These are phyloP conservation scores for Drosophila melanica DNA, from an alignment of 1,140 invertebrate genomes.

Conservation along the genomic window DNA sequence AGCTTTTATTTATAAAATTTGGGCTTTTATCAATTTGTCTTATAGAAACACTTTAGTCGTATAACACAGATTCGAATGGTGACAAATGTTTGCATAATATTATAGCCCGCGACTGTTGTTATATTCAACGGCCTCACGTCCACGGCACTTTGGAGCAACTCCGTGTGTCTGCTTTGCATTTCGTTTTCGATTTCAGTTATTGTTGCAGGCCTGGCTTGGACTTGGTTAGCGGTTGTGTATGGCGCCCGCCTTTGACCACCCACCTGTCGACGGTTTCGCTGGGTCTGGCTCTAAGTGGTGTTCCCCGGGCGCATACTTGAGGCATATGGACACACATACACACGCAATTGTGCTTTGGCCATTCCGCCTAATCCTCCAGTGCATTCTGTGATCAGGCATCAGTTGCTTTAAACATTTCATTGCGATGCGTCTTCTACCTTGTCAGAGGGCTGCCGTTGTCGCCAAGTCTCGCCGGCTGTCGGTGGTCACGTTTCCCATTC, in stretches of 20 bases:
- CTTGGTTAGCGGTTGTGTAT: not conserved
- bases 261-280: slow-evolving; percentile 43
- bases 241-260: slow-evolving; percentile 24
- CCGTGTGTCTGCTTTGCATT: slow-evolving; percentile 42
- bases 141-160: slow-evolving; percentile 18
- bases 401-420: not conserved
- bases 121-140: not conserved
- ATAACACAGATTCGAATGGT: not conserved
- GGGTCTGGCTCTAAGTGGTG: not conserved
- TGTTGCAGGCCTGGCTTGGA: slow-evolving; percentile 19
- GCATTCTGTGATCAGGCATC: slow-evolving; percentile 11
- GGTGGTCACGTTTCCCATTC: slow-evolving; percentile 52
- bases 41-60: not conserved
- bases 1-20: not conserved
- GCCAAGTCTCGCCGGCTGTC: slow-evolving; percentile 41
- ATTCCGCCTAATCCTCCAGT: slow-evolving; percentile 1
- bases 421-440: slow-evolving; percentile 19
- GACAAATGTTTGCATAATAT: slow-evolving; percentile 13
- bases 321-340: not conserved
- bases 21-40: not conserved
- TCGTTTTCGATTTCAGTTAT: slow-evolving; percentile 55
- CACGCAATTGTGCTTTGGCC: not conserved
- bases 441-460: slow-evolving; percentile 40
- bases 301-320: slow-evolving; percentile 10
- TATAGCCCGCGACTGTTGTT: slow-evolving; percentile 8